Evolutionary conservation across 2,888 invertebrate genomes (phyloP).

Genomic region (Toxonevra muliebris): DNA sequence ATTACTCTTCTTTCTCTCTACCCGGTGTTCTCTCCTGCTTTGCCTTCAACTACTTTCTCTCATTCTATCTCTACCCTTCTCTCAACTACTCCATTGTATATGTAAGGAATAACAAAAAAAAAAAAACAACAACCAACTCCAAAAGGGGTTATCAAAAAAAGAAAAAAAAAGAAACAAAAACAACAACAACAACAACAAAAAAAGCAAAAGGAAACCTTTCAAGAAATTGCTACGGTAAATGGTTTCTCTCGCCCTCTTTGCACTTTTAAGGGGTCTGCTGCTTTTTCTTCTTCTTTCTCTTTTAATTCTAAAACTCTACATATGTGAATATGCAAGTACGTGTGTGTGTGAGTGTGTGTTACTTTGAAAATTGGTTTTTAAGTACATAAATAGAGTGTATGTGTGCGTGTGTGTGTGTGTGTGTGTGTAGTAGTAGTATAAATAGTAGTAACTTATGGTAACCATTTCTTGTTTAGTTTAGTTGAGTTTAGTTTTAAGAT

Average conservation of each 20-base stretch:
- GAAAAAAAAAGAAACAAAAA: background rate
- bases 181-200: background rate
- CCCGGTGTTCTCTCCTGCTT: no score
- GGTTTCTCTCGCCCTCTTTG: background rate
- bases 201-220: conserved; percentile 20
- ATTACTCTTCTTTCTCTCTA: no score
- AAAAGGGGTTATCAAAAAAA: background rate
- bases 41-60: no score
- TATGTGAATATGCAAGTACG: background rate
- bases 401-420: background rate
- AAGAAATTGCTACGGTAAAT: conserved; percentile 20
- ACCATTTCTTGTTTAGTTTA: conserved; percentile 9
- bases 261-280: background rate
- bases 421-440: background rate
- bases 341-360: background rate
- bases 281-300: background rate
- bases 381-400: background rate
- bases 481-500: conserved; percentile 4
- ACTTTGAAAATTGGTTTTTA: background rate
- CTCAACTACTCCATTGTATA: no score
- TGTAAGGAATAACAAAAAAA: background rate
- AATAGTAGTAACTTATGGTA: background rate
- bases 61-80: no score
- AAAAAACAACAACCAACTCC: background rate
- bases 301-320: background rate